These are phyloP conservation scores for Pristis pectinata DNA, from an alignment of 2,797 vertebrate genomes.

Conservation along the genomic window DNA sequence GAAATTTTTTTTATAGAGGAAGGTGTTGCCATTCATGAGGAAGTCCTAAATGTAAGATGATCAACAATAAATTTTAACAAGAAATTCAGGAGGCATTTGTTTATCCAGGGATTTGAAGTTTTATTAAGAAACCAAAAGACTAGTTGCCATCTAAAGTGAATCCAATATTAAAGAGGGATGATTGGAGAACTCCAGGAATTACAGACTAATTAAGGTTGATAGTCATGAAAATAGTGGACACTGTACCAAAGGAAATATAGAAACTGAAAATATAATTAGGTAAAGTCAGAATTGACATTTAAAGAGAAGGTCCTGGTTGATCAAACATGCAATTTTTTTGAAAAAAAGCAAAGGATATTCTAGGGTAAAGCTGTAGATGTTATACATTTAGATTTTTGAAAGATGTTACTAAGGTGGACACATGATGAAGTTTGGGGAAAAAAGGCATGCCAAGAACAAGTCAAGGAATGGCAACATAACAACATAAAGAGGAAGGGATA, in stretches of 20 bases:
- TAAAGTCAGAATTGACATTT: neutral
- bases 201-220: neutral
- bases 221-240: neutral
- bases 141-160: neutral
- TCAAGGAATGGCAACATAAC: neutral
- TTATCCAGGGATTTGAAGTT: neutral
- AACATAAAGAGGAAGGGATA: neutral
- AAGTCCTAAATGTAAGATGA: neutral
- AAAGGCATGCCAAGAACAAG: neutral
- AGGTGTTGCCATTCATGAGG: neutral
- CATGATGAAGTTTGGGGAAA: neutral
- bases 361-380: neutral
- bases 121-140: neutral
- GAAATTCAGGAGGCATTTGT: neutral
- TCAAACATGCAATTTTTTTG: neutral
- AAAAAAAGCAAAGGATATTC: neutral
- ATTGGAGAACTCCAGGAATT: neutral
- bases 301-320: neutral
- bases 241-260: neutral
- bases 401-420: neutral
- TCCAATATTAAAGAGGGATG: neutral
- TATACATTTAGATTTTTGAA: neutral
- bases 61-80: neutral
- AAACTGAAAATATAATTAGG: neutral
- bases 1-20: neutral